Base-by-base conservation (phyloP, 2,797 vertebrate genomes). In the Typhlichthys subterraneus region DNA sequence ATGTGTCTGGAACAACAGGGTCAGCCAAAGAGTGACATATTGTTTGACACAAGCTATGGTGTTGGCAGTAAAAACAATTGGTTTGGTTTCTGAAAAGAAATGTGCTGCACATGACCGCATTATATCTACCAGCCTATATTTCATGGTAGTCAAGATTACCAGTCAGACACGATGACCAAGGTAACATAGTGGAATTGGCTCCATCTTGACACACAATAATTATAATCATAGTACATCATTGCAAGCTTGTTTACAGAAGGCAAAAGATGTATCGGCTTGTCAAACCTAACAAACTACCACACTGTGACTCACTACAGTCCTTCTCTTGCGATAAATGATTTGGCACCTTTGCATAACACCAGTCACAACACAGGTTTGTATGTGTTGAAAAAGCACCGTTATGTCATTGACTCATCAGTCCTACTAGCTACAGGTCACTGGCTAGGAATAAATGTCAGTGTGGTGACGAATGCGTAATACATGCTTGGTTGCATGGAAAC, bases 401-500 rank as follows among this genome's bases (percentile, higher is more conserved):
- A 59, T 54, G 73, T 75, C 65, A 65, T 56, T 77, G 70, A 65
- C 76, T 45, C 38, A 68, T 68, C 69, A 72, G 63, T 11, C 57
- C 55, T 69, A 70, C 31, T 67, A 59, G 50, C 55, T 46, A 77
- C 5, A 70, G 84, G 78, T 83, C 80, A 84, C 46, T 66, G 69
- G 45, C 72, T 80, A 56, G 65, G 45, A 79, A 73, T 65, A 80
- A 73, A 84, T 71, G 80, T 82, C 78, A 75, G 71, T 29, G 73
- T 12, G 62, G 13, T 67, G 78, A 83, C 71, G 69, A 69, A 76
- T 59, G 62, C 42, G 49, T 19, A 61, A 51, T 65, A 55, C 4
- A 12, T 71, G 47, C 54, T 33, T 42, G 38, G 65, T 71, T 80
- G 66, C 75, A 76, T 79, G 73, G 72, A 61, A 82, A 79, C 75